These are phyloP conservation scores for Embidobia sp. DNA, from an alignment of 2,888 invertebrate genomes.

Conservation along the genomic window DNA sequence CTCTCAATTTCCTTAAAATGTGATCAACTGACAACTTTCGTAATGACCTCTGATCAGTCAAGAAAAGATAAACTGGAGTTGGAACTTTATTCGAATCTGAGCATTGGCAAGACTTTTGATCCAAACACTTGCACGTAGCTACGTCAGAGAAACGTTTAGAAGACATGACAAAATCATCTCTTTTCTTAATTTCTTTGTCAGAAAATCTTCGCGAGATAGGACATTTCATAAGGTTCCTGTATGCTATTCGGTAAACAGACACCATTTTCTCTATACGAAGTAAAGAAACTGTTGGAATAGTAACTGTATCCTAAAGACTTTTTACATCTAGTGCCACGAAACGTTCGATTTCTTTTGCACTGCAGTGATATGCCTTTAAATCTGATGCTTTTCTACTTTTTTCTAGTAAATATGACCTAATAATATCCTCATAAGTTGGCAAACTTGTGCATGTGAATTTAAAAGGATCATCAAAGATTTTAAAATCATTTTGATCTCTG, in stretches of 20 bases:
- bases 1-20: neutral
- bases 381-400: neutral
- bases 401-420: neutral
- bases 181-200: neutral
- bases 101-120: neutral
- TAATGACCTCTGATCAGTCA: neutral
- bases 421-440: neutral
- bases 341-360: neutral
- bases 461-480: no score
- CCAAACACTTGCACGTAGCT: neutral
- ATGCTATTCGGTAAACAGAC: neutral
- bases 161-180: neutral
- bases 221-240: neutral
- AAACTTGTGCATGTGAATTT: neutral
- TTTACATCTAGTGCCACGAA: neutral
- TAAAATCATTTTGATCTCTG: no score
- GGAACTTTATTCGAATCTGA: neutral
- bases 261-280: slow-evolving; percentile 6
- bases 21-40: neutral
- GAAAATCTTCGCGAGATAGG: neutral
- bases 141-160: neutral
- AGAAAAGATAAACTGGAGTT: neutral
- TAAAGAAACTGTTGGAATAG: neutral
- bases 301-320: neutral
- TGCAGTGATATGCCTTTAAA: neutral